Conservation (phyloP, 2,888 invertebrate genomes). For the Diogma glabrata region DNA sequence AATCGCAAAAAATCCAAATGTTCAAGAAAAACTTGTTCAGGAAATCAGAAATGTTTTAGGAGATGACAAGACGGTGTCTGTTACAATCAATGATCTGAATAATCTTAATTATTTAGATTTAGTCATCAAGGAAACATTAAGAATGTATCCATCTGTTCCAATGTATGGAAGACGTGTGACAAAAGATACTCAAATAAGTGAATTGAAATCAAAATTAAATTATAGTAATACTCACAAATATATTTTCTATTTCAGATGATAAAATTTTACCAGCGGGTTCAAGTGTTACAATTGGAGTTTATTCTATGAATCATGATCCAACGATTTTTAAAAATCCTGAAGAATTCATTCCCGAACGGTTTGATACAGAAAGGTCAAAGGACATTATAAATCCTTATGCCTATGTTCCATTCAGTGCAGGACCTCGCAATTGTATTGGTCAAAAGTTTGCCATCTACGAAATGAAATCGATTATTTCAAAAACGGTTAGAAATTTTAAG, state of each 20-base stretch:
- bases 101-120: background rate
- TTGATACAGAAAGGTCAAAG: background rate
- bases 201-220: too few relatives aligned
- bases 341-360: slow-evolving; percentile 3
- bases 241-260: too few relatives aligned
- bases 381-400: background rate
- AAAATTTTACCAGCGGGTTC: background rate
- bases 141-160: slow-evolving; percentile 1
- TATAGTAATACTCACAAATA: too few relatives aligned
- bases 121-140: slow-evolving; percentile 1
- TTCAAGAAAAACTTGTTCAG: background rate
- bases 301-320: slow-evolving; percentile 1
- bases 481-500: background rate
- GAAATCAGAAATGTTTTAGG: background rate
- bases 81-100: background rate
- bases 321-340: background rate
- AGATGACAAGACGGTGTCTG: background rate
- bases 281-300: background rate
- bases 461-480: background rate
- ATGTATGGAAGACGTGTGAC: background rate
- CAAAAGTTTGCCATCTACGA: slow-evolving; percentile 1
- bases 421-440: background rate
- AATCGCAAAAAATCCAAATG: background rate
- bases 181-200: background rate
- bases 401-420: background rate